These are phyloP conservation scores for Gallinago stenura DNA, from an alignment of 2,797 vertebrate species.

Conservation along the genomic window DNA sequence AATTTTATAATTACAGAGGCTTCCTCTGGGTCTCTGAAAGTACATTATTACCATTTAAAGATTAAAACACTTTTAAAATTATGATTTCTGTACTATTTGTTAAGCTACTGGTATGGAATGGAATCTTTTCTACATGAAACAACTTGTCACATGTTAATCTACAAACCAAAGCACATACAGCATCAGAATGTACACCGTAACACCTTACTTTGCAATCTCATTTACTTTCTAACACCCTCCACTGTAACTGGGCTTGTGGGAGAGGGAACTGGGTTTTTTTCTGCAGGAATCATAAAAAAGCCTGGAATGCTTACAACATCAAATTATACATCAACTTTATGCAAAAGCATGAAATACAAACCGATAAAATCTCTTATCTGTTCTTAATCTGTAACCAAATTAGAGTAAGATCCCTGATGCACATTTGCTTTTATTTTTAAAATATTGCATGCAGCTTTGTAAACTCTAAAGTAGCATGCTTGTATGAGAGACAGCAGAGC, in stretches of 20 bases:
- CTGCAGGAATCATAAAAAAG: constrained; percentile 51
- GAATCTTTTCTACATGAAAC: neutral
- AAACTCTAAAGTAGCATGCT: neutral
- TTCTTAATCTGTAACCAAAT: neutral
- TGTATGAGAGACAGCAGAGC: neutral
- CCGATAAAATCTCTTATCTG: neutral
- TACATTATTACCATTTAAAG: neutral
- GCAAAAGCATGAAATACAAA: neutral
- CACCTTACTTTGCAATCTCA: neutral
- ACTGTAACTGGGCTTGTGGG: neutral
- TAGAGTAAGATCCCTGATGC: neutral
- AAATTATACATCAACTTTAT: neutral
- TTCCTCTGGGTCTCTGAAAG: neutral
- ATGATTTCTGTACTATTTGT: neutral
- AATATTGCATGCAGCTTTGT: neutral
- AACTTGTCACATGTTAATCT: neutral
- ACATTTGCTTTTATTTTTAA: neutral
- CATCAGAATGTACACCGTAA: neutral
- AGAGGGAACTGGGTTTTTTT: neutral
- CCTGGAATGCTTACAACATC: neutral
- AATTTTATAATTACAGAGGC: neutral
- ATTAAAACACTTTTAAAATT: neutral
- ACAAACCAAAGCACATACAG: constrained; percentile 2
- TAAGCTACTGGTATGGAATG: neutral
- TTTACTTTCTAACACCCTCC: constrained; percentile 29